phyloP scores from a whole-genome alignment of 2,888 invertebrate genomes.

The Alcis repandata region DNA sequence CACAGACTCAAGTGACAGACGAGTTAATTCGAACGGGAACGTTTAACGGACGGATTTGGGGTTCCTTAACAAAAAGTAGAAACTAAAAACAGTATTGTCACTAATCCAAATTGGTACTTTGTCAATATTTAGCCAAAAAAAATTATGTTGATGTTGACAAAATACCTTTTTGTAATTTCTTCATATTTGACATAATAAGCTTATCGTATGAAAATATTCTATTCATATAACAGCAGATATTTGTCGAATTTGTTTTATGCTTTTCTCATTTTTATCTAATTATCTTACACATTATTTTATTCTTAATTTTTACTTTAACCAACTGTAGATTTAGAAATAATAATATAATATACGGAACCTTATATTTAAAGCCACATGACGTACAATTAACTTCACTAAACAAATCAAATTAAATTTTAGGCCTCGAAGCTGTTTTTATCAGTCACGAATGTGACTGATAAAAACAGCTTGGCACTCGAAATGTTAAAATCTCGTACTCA shows the following conservation, averaged over 20 bases:
- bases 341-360: constrained; percentile 23
- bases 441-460: constrained; percentile 21
- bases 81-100: neutral
- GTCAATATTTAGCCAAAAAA: neutral
- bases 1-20: constrained; percentile 73
- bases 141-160: too few relatives aligned
- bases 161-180: too few relatives aligned
- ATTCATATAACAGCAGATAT: too few relatives aligned
- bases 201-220: too few relatives aligned
- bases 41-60: constrained; percentile 49
- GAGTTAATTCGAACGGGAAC: constrained; percentile 77
- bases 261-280: too few relatives aligned
- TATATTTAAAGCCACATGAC: neutral
- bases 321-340: too few relatives aligned
- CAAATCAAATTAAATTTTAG: constrained; percentile 40
- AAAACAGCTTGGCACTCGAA: constrained; percentile 5
- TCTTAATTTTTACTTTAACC: too few relatives aligned
- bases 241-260: too few relatives aligned
- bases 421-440: constrained; percentile 30
- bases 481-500: neutral
- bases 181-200: too few relatives aligned
- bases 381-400: constrained; percentile 28
- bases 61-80: constrained; percentile 20
- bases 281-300: too few relatives aligned
- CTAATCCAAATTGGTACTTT: too few relatives aligned